A percentile compares a stretch with the other conserved stretches of the same genome.
These are phyloP conservation scores for Alauda arvensis DNA, from an alignment of 2,797 vertebrate species.

Conservation along the genomic window DNA sequence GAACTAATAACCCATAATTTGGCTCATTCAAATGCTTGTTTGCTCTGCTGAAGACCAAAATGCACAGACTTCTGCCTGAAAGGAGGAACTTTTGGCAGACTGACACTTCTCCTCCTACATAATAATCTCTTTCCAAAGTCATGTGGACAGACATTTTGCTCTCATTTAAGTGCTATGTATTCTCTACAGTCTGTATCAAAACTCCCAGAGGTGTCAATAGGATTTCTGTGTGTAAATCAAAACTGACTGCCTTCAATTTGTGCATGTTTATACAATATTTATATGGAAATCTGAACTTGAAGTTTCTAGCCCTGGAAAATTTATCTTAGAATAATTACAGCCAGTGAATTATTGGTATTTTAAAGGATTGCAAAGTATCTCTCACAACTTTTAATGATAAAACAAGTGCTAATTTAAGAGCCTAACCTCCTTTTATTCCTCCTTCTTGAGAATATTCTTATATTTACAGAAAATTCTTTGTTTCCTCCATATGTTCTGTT, in stretches of 20 bases:
- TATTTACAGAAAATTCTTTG: neutral
- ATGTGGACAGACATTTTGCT: constrained; percentile 36
- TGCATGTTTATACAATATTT: neutral
- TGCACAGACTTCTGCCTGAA: constrained; percentile 23
- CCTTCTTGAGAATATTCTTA: neutral
- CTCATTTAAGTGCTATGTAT: constrained; percentile 16
- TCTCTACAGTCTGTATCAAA: constrained; percentile 27
- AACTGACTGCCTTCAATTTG: neutral
- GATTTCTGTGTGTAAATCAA: constrained; percentile 34
- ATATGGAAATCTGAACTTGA: neutral
- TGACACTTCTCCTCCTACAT: constrained; percentile 19
- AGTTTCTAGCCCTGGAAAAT: neutral
- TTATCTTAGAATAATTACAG: neutral
- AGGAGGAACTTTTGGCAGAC: constrained; percentile 42
- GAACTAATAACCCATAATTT: constrained; percentile 44
- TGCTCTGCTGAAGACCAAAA: constrained; percentile 31
- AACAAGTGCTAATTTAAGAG: neutral
- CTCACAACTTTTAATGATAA: neutral
- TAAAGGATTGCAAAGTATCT: neutral
- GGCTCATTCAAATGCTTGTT: constrained; percentile 3
- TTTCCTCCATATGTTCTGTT: neutral
- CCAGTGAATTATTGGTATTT: neutral
- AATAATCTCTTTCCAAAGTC: constrained; percentile 26
- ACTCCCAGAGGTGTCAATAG: constrained; percentile 42
- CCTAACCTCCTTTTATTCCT: neutral